These are phyloP conservation scores for Cephalopterus ornatus DNA, from an alignment of 2,113 vertebrate genomes.

Conservation along the genomic window DNA sequence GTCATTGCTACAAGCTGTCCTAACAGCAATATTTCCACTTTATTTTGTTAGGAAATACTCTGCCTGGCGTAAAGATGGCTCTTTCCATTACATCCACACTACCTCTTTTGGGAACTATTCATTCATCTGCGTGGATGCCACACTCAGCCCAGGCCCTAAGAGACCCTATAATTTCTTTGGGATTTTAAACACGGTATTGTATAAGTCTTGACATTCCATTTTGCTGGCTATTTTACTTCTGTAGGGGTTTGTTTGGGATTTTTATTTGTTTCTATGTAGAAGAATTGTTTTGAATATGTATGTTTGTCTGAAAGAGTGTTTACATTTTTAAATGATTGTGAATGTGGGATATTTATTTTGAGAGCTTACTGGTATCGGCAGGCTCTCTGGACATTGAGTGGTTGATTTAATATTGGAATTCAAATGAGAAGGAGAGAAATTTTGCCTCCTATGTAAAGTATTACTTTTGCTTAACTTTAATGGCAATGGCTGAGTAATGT, in stretches of 20 bases:
- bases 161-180: conserved; percentile 96
- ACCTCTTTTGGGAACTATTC: conserved; percentile 96
- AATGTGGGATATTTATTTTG: not conserved
- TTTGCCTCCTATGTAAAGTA: not conserved
- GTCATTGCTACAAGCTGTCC: not conserved
- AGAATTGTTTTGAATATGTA: not conserved
- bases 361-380: not conserved
- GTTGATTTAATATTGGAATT: not conserved
- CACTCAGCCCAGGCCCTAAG: conserved; percentile 89
- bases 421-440: not conserved
- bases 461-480: not conserved
- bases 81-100: conserved; percentile 89
- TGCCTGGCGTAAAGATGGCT: conserved; percentile 86
- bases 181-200: conserved; percentile 87
- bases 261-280: not conserved
- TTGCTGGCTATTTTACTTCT: not conserved
- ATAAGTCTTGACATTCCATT: not conserved
- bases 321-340: not conserved
- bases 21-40: conserved; percentile 13
- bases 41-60: conserved; percentile 88
- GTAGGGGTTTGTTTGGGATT: not conserved
- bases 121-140: conserved; percentile 93
- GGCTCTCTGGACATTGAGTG: not conserved
- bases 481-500: not conserved
- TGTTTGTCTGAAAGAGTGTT: not conserved